phyloP scores from a whole-genome alignment of 2,888 invertebrate species.

The Sphecodes monilicornis region DNA sequence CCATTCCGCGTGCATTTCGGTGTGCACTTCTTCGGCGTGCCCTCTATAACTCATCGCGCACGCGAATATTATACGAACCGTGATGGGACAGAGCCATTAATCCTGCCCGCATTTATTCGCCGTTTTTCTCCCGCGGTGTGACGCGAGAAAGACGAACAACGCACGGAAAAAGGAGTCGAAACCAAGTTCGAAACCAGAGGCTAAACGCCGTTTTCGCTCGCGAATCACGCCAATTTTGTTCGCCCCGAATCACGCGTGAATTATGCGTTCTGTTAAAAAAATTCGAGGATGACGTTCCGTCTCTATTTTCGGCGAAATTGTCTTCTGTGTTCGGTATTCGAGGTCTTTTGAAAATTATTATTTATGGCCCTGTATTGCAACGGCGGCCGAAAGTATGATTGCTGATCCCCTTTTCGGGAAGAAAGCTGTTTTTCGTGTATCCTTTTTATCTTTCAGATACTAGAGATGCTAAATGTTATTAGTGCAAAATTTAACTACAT shows the following conservation, averaged over 20 bases:
- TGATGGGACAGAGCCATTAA: constrained; percentile 15
- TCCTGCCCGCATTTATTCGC: constrained; percentile 13
- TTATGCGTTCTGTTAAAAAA: not conserved
- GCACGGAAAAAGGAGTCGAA: not conserved
- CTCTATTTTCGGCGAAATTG: not conserved
- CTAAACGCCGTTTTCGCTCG: not conserved
- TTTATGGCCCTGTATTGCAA: not conserved
- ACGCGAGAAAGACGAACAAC: not conserved
- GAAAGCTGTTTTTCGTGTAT: not conserved
- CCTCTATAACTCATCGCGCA: constrained; percentile 4
- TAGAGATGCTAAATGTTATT: no score
- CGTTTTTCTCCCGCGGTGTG: not conserved
- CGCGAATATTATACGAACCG: constrained; percentile 20
- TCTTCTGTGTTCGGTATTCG: not conserved
- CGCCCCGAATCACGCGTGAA: not conserved
- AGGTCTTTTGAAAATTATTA: not conserved
- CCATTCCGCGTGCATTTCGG: constrained; percentile 23
- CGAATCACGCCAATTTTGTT: not conserved
- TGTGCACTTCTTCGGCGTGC: constrained; percentile 27
- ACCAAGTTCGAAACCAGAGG: not conserved
- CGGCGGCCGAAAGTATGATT: not conserved
- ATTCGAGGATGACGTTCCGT: not conserved
- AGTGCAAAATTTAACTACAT: no score
- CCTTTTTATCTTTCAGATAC: not conserved
- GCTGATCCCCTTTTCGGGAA: not conserved